Evolutionary conservation across 2,888 invertebrate species (phyloP).

Genomic region (Muscina levida): DNA sequence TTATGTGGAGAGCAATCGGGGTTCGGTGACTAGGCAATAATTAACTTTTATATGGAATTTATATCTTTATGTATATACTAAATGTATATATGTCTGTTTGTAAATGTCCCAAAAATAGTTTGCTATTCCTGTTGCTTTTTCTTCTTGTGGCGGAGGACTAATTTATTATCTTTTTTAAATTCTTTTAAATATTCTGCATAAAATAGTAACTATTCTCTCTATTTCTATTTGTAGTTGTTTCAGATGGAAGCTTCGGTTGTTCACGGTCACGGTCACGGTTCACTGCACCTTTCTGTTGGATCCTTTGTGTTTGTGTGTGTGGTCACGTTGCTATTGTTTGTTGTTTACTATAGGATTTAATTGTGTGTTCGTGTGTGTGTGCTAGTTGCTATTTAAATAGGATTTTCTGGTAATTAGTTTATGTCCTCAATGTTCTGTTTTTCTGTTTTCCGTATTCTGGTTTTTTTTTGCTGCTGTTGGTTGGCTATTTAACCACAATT

Average conservation of each 20-base stretch:
- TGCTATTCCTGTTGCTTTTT: no score
- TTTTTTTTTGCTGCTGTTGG: background rate
- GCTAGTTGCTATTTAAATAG: conserved; percentile 15
- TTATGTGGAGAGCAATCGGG: conserved; percentile 47
- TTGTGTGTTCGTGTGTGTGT: conserved; percentile 7
- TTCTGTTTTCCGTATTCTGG: no score
- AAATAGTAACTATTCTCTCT: conserved; percentile 65
- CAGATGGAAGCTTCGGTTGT: conserved; percentile 53
- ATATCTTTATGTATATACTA: conserved; percentile 7
- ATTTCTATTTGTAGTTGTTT: conserved; percentile 41
- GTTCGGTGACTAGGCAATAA: no score
- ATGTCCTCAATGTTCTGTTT: no score
- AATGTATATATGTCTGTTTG: conserved; percentile 25
- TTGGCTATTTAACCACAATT: conserved; percentile 29
- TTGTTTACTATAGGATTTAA: background rate
- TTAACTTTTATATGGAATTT: conserved; percentile 10
- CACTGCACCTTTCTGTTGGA: conserved; percentile 20
- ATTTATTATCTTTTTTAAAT: conserved; percentile 31
- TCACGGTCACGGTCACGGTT: conserved; percentile 36
- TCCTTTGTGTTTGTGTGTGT: conserved; percentile 10
- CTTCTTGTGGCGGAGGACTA: conserved; percentile 1
- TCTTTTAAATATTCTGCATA: conserved; percentile 44
- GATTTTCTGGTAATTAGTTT: no score
- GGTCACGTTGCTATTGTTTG: background rate
- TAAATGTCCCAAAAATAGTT: conserved; percentile 60